Base-by-base conservation (phyloP, 1,140 invertebrate genomes). In the Drosophila pectinifera region DNA sequence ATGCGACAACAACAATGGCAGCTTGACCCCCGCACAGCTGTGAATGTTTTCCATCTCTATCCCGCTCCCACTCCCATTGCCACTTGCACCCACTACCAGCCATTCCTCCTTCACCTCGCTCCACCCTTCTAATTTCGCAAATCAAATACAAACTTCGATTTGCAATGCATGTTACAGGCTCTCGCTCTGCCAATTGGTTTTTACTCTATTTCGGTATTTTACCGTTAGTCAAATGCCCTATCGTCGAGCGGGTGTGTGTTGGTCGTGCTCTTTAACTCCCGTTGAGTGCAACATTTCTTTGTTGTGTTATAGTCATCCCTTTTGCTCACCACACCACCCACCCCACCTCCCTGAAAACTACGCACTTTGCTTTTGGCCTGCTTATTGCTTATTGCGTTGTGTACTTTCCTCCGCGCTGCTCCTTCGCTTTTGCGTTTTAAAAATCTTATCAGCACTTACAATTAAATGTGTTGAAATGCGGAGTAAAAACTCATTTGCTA, bases 391-490 rank as follows among this genome's bases (percentile, higher is more conserved):
- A 83, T 83, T 83, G 80, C 80, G 80, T 76, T 83, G 80, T 83
- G 73, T 74, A 43, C 38, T 73, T 62, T 78, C 78, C 49, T 22
- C 26, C 13, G 43, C 28, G 34, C 53, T 41, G 46, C 63, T 67
- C 34, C 56, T 78, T 75, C 72, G 45, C 54, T 85, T 86, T 86
- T 86, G 82, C 74, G 82, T 86, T 86, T 86, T 75, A 78, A 86
- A 75, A 86, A 67, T 81, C 82, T 86, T 86, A 86, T 86, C 82
- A 86, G 70, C 49, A 63, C 63, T 24, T 49, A 34, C 49, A 39
- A 78, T 55, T 74, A 54, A 51, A 45, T 46, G 51, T 68, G 53
- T 36, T 42, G 16, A 53, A 49, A 49, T 73, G 38, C 67, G 22
- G 39, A 54, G 36, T 57, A 77, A 73, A 73, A 56, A 39, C 36